Evolutionary conservation across 2,888 invertebrate species (phyloP).

Genomic region (Caenorhabditis macrosperma): DNA sequence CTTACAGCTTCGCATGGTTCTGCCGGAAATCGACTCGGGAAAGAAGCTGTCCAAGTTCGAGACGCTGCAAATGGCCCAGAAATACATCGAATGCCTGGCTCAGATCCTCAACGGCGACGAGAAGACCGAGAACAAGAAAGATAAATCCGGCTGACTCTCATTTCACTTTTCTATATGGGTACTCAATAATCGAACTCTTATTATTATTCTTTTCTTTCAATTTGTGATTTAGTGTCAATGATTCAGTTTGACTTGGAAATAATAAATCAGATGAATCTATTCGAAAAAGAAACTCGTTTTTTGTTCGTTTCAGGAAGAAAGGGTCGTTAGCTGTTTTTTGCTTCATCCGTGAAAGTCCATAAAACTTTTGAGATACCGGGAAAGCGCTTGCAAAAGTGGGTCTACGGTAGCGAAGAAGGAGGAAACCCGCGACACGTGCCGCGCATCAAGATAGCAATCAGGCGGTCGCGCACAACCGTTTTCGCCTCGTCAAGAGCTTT

Average conservation of each 20-base stretch:
- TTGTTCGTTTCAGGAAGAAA: conserved; percentile 6
- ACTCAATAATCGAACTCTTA: background rate
- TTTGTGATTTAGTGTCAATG: background rate
- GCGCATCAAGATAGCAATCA: conserved; percentile 42
- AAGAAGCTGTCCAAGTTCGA: conserved; percentile 79
- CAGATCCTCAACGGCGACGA: conserved; percentile 57
- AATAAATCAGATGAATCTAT: conserved; percentile 9
- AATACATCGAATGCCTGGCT: conserved; percentile 75
- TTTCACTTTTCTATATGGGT: conserved; percentile 30
- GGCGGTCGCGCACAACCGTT: background rate
- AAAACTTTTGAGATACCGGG: conserved; percentile 39
- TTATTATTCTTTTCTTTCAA: background rate
- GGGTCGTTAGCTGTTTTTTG: conserved; percentile 51
- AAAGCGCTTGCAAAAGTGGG: conserved; percentile 14
- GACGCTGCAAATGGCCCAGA: conserved; percentile 80
- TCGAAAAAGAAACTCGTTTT: conserved; percentile 1
- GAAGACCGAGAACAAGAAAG: conserved; percentile 20
- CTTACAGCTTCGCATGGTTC: conserved; percentile 76
- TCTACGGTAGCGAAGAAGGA: conserved; percentile 24
- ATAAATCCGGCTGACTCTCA: conserved; percentile 18
- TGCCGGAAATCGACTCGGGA: conserved; percentile 79
- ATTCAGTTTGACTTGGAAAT: background rate
- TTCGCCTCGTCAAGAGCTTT: conserved; percentile 20
- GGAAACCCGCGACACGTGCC: conserved; percentile 51
- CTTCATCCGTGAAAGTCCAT: conserved; percentile 45